Evolutionary conservation across 1,140 invertebrate genomes (phyloP), one percentile per base, ranked within the genome.

Genomic region (Procambarus virginalis): DNA sequence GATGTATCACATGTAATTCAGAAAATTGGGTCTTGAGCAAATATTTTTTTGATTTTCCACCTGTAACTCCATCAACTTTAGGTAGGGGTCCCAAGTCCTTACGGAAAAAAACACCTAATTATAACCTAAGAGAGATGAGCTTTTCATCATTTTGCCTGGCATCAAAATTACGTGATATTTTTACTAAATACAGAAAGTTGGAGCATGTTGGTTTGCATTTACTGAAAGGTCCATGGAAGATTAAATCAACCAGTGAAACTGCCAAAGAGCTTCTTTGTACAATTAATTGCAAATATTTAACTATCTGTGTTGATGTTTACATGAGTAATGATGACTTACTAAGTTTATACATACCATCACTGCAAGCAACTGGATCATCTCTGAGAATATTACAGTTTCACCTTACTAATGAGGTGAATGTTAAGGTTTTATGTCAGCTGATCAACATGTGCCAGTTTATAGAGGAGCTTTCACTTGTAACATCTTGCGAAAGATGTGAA

Each of bases 401-500:
- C 20, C 34, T 88, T 10, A 88, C 86, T 20, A 88, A 88, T 75
- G 86, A 88, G 49, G 86, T 88, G 64, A 88, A 79, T 49, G 77
- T 80, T 22, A 49, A 58, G 3, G 86, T 60, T 55, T 17, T 88
- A 46, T 80, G 86, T 49, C 78, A 73, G 68, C 48, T 88, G 3
- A 81, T 88, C 48, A 88, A 81, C 64, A 81, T 88, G 86, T 88
- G 86, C 34, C 58, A 51, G 48, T 49, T 22, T 20, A 45, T 88
- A 45, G 77, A 88, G 48, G 86, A 88, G 64, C 64, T 88, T 10
- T 12, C 86, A 17, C 45, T 88, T 17, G 79, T 88, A 48, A 70
- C 86, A n/a, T 88, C 86, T 12, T 81, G 77, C 58, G 86, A 88
- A 64, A 60, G 86, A n/a, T 88, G 86, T 58, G 86, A 88, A 48